Evolutionary conservation across 2,113 vertebrate species (phyloP).

Genomic region (Tetrao urogallus): DNA sequence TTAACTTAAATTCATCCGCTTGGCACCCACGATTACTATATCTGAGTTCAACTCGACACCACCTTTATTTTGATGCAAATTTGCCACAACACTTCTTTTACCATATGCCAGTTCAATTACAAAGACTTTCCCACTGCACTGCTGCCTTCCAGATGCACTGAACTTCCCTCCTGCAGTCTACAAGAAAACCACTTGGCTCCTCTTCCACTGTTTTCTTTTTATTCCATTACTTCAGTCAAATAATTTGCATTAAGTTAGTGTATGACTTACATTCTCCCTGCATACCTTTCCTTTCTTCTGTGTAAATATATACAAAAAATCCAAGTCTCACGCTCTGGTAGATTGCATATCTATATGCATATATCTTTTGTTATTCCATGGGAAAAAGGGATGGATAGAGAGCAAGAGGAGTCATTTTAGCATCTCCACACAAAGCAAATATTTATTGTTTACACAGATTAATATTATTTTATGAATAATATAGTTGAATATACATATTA

Average conservation of each 20-base stretch:
- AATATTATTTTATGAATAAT: neutral
- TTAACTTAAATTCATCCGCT: constrained; percentile 17
- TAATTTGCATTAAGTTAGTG: neutral
- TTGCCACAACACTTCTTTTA: constrained; percentile 20
- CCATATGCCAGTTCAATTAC: constrained; percentile 43
- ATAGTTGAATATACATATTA: neutral
- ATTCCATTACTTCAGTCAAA: neutral
- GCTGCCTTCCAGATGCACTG: constrained; percentile 50
- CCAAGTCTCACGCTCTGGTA: neutral
- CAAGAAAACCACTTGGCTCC: constrained; percentile 9
- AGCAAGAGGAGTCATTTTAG: neutral
- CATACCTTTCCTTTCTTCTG: neutral
- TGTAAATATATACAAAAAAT: neutral
- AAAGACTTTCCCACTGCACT: neutral
- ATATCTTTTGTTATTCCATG: neutral
- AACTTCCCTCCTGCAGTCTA: constrained; percentile 34
- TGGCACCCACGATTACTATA: constrained; percentile 37
- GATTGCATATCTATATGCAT: neutral
- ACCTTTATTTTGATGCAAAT: constrained; percentile 34
- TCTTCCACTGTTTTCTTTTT: neutral
- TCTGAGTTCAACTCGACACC: constrained; percentile 9
- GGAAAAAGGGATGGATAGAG: neutral
- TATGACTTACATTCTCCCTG: neutral
- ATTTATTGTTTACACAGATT: neutral
- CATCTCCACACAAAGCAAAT: neutral